Evolutionary conservation across 2,797 vertebrate species (phyloP).

Genomic region (Spinus pinus): DNA sequence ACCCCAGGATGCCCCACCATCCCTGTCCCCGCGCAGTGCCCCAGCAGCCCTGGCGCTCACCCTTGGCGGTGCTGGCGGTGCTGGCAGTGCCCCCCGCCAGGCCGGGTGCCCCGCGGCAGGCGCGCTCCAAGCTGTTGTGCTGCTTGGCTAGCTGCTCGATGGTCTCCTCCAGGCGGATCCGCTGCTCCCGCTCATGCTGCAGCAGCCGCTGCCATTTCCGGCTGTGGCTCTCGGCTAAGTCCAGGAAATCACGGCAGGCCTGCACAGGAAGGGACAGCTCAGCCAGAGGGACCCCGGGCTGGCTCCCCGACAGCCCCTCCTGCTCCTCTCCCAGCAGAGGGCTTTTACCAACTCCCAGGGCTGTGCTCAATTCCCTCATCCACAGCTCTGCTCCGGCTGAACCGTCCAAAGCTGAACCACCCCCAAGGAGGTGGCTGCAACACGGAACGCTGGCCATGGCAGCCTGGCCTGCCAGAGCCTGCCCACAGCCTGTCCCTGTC

Average conservation of each 20-base stretch:
- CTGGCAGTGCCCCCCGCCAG: slow-evolving; percentile 72
- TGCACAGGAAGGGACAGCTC: slow-evolving; percentile 31
- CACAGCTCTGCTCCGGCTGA: neutral
- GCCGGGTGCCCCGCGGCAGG: slow-evolving; percentile 88
- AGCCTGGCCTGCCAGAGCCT: neutral
- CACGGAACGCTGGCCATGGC: rapidly evolving
- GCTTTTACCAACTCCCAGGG: neutral
- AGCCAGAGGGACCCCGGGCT: neutral
- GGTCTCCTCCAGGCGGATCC: slow-evolving; percentile 93
- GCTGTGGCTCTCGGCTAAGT: slow-evolving; percentile 92
- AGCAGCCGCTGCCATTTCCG: slow-evolving; percentile 95
- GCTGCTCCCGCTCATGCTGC: slow-evolving; percentile 96
- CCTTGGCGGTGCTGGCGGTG: slow-evolving; percentile 76
- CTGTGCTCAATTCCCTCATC: rapidly evolving
- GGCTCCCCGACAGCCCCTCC: rapidly evolving
- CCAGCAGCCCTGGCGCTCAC: slow-evolving; percentile 56
- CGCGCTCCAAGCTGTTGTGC: slow-evolving; percentile 96
- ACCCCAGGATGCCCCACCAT: rapidly evolving
- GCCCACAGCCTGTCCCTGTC: neutral
- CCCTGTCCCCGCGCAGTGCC: neutral
- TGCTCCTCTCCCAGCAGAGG: neutral
- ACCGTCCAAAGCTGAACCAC: rapidly evolving
- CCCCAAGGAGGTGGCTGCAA: neutral
- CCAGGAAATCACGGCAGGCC: slow-evolving; percentile 97
- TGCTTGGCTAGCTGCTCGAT: slow-evolving; percentile 98